A percentile compares a stretch with the other conserved stretches of the same genome.
Evolutionary conservation across 2,797 vertebrate species (phyloP).

Genomic region (Oryzias sinensis): DNA sequence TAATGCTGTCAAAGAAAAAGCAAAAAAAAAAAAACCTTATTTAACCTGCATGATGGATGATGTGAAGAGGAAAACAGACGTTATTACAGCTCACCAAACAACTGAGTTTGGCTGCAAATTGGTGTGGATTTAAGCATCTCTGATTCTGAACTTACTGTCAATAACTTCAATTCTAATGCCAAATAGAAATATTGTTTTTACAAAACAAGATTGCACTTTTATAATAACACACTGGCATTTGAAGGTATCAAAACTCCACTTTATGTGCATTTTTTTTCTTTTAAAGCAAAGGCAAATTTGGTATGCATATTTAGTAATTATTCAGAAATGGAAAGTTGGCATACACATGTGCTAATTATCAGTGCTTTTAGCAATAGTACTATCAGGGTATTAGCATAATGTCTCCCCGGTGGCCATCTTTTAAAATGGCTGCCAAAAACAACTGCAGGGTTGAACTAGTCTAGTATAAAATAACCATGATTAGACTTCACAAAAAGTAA

Average conservation of each 20-base stretch:
- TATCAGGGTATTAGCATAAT: constrained; percentile 56
- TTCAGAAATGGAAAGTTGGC: constrained; percentile 38
- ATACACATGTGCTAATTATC: constrained; percentile 47
- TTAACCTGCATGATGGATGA: background rate
- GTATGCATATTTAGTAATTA: constrained; percentile 38
- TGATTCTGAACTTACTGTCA: too few species aligned
- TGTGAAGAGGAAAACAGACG: too few species aligned
- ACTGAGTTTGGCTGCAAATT: too few species aligned
- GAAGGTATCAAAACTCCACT: too few species aligned
- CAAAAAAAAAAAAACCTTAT: background rate
- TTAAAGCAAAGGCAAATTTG: constrained; percentile 13
- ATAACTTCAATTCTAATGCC: too few species aligned
- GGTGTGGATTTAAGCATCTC: too few species aligned
- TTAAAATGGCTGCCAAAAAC: constrained; percentile 47
- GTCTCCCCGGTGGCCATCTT: constrained; percentile 52
- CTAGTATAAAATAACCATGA: constrained; percentile 39
- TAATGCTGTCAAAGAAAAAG: constrained; percentile 23
- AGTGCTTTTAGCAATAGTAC: constrained; percentile 49
- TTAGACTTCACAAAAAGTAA: constrained; percentile 47
- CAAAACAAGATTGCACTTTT: too few species aligned
- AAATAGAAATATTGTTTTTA: too few species aligned
- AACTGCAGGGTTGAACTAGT: constrained; percentile 27
- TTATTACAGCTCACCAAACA: too few species aligned
- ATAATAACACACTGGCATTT: too few species aligned
- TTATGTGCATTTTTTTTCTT: background rate